Conservation (phyloP, 2,797 vertebrate species). For the Phaenicophaeus curvirostris region DNA sequence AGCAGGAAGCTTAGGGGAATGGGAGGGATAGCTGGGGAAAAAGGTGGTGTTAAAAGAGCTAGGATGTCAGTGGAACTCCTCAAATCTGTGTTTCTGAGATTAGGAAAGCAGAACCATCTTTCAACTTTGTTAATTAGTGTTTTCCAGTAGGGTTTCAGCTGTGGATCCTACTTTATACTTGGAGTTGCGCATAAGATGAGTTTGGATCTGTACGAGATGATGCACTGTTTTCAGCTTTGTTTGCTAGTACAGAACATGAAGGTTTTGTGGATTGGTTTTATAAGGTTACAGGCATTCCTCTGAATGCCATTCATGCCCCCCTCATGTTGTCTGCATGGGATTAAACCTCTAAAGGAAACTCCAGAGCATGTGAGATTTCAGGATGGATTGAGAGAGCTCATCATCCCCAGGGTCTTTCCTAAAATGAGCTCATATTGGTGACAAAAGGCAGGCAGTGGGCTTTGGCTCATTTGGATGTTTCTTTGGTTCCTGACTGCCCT, state of each 20-base stretch:
- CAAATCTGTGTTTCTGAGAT: neutral
- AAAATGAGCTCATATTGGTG: neutral
- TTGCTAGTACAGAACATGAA: neutral
- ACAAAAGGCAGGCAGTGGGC: neutral
- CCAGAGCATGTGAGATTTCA: neutral
- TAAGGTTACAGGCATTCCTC: neutral
- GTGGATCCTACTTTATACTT: neutral
- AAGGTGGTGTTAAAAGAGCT: neutral
- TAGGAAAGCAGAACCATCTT: neutral
- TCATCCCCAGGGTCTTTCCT: neutral
- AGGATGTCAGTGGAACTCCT: neutral
- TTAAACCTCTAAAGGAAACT: neutral
- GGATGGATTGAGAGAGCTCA: neutral
- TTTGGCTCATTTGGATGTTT: neutral
- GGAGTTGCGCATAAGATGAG: neutral
- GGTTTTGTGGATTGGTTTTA: neutral
- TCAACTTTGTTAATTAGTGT: neutral
- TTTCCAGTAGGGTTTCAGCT: neutral
- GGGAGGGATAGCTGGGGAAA: conserved; percentile 7
- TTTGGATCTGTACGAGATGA: neutral
- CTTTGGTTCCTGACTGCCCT: neutral
- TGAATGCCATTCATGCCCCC: neutral
- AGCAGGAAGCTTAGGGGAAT: conserved; percentile 36
- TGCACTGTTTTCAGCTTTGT: neutral
- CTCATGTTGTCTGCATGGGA: neutral